Conservation (phyloP, 1,140 invertebrate species). For the Antheraea pernyi region DNA sequence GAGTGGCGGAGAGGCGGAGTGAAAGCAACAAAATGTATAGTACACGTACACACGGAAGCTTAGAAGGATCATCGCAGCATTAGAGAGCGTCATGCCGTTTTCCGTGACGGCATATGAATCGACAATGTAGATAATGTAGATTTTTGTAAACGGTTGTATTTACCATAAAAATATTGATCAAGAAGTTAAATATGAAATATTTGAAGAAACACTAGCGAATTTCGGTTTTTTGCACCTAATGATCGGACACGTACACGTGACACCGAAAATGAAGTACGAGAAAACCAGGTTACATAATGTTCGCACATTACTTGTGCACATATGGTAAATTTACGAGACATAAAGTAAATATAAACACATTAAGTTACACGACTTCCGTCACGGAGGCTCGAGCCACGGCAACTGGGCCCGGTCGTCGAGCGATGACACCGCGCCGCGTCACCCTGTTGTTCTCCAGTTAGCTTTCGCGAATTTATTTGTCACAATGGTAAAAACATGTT, state of each 20-base stretch:
- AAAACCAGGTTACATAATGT: background rate
- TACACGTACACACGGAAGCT: too few species aligned
- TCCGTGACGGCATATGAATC: too few species aligned
- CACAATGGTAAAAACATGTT: background rate
- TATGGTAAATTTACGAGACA: background rate
- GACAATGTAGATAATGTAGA: too few species aligned
- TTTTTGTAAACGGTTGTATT: background rate
- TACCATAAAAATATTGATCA: too few species aligned
- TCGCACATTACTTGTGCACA: background rate
- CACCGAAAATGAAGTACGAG: background rate
- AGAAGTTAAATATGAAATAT: background rate
- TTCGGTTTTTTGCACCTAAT: background rate
- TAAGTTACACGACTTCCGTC: background rate
- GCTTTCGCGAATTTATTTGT: background rate
- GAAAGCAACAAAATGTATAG: too few species aligned
- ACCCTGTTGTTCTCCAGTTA: background rate
- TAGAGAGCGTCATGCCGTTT: too few species aligned
- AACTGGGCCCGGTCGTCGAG: background rate
- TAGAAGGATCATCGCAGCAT: too few species aligned
- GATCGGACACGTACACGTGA: background rate
- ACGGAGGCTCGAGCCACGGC: background rate
- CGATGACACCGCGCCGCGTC: background rate
- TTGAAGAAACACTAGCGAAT: background rate
- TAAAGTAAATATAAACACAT: slow-evolving; percentile 3
- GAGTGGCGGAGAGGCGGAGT: too few species aligned